Conservation (phyloP, 2,113 vertebrate genomes). For the Coptodon rendalli region DNA sequence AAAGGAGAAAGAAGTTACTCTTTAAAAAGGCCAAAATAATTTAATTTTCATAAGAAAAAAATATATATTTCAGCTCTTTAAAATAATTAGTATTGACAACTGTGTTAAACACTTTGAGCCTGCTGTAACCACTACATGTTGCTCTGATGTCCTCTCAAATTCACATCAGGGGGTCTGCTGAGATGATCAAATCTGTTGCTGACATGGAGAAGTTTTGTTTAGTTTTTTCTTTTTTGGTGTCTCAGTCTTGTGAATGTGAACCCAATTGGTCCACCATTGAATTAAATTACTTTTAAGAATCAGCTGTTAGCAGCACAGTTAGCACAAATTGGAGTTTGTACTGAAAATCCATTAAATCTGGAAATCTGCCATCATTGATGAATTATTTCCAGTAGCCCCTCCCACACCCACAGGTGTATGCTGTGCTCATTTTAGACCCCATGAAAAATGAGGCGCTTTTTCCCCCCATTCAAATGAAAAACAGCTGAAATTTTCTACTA, state of each 20-base stretch:
- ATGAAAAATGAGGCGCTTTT: not conserved
- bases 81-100: not conserved
- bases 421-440: not conserved
- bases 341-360: not conserved
- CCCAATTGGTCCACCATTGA: not conserved
- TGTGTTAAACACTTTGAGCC: not conserved
- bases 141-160: not conserved
- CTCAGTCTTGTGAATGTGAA: not conserved
- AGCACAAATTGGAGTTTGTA: not conserved
- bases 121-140: not conserved
- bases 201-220: not conserved
- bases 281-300: not conserved
- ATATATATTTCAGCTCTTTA: not conserved
- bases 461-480: not conserved
- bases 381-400: not conserved
- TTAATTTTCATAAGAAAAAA: not conserved
- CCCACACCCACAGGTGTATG: not conserved
- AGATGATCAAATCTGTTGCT: fast-evolving
- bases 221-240: not conserved
- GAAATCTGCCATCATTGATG: not conserved
- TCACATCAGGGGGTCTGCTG: not conserved
- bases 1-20: not conserved
- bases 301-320: not conserved
- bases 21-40: not conserved
- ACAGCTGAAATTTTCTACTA: not conserved